Conservation (phyloP, 2,113 vertebrate species). For the Calidris pygmaea region DNA sequence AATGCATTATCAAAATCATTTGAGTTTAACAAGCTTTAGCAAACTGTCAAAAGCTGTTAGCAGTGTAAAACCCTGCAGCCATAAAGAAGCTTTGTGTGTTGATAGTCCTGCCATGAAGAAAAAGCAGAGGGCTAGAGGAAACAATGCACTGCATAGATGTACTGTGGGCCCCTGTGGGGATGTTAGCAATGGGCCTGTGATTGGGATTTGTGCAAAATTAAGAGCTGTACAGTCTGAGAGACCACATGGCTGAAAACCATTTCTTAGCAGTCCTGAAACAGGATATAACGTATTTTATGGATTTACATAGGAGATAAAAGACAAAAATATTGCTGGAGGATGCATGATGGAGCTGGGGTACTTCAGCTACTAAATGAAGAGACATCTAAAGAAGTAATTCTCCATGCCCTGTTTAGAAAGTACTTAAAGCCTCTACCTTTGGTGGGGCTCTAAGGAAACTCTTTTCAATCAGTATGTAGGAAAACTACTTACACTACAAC, state of each 20-base stretch:
- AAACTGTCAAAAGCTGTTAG: conserved; percentile 54
- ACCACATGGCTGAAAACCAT: not conserved
- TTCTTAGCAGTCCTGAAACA: conserved; percentile 2
- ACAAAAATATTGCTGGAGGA: not conserved
- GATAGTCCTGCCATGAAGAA: conserved; percentile 13
- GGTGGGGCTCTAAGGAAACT: not conserved
- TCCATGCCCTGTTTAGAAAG: not conserved
- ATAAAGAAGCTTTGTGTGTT: conserved; percentile 3
- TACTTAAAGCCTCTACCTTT: not conserved
- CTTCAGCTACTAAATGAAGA: not conserved
- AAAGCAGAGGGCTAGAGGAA: conserved; percentile 8
- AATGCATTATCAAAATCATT: conserved; percentile 49
- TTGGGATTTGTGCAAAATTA: not conserved
- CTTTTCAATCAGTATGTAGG: not conserved
- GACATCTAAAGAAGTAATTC: not conserved
- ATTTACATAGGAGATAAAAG: not conserved
- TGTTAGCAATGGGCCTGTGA: not conserved
- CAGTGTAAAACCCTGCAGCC: not conserved
- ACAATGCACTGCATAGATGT: not conserved
- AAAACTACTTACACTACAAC: not conserved
- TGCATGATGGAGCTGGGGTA: not conserved
- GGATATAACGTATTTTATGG: not conserved
- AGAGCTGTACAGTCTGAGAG: not conserved
- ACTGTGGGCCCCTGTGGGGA: not conserved
- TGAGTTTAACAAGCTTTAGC: conserved; percentile 47